Percentiles rank a stretch among this genome's conserved stretches.
Evolutionary conservation across 2,888 invertebrate species (phyloP).

Genomic region (Tineola bisselliella): DNA sequence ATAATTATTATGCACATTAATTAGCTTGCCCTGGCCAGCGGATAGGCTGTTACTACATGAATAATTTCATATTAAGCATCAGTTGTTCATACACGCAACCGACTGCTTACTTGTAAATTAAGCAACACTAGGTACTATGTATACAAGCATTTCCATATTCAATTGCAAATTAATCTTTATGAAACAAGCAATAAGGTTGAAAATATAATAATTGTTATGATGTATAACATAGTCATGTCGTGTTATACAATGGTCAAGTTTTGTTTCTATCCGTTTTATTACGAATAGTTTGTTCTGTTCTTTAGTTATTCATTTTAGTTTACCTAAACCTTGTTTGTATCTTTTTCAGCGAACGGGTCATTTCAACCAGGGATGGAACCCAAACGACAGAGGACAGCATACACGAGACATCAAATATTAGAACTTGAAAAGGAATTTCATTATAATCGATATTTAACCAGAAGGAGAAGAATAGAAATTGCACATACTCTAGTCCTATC

Average conservation of each 20-base stretch:
- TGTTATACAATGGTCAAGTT: no score
- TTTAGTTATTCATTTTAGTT: not conserved
- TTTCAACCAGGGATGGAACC: slow-evolving; percentile 95
- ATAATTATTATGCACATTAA: slow-evolving; percentile 67
- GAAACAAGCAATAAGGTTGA: not conserved
- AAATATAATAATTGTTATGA: not conserved
- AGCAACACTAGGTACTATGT: no score
- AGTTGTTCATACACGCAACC: not conserved
- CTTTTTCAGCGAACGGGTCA: slow-evolving; percentile 82
- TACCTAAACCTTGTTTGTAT: slow-evolving; percentile 24
- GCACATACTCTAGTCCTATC: slow-evolving; percentile 95
- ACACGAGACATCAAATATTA: slow-evolving; percentile 97
- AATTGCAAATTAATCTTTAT: not conserved
- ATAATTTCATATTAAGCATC: slow-evolving; percentile 39
- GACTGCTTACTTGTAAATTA: not conserved
- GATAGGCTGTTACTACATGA: slow-evolving; percentile 40
- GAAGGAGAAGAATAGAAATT: slow-evolving; percentile 95
- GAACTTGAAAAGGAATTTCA: slow-evolving; percentile 98
- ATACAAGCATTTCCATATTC: no score
- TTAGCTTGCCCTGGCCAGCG: slow-evolving; percentile 37
- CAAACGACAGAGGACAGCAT: slow-evolving; percentile 95
- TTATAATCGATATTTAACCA: slow-evolving; percentile 95
- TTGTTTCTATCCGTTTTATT: not conserved
- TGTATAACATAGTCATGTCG: not conserved
- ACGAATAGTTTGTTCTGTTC: not conserved